Evolutionary conservation across 1,140 invertebrate genomes (phyloP).

Genomic region (Periplaneta americana): DNA sequence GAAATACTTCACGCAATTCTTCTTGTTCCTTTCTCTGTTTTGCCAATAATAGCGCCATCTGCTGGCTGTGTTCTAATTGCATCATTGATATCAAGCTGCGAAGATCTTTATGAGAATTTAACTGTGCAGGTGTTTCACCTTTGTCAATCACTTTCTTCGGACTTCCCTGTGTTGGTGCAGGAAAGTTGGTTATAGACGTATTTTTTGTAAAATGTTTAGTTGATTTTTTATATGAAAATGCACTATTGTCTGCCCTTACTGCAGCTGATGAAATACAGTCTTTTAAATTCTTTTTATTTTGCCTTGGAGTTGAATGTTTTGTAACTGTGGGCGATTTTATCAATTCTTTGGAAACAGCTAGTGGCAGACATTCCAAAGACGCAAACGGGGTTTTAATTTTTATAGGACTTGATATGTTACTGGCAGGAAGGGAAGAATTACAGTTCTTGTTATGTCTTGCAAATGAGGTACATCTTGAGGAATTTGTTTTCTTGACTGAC

Average conservation of each 20-base stretch:
- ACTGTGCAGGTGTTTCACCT: neutral
- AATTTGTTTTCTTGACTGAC: neutral
- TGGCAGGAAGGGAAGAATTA: neutral
- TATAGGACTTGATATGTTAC: neutral
- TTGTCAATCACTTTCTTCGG: neutral
- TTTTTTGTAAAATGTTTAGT: neutral
- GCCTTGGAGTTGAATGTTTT: neutral
- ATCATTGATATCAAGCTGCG: conserved; percentile 33
- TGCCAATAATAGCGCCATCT: conserved; percentile 48
- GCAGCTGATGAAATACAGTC: neutral
- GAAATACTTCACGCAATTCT: conserved; percentile 50
- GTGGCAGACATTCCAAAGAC: neutral
- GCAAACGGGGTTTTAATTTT: neutral
- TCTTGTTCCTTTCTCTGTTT: conserved; percentile 52
- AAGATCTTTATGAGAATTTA: neutral
- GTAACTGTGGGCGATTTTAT: neutral
- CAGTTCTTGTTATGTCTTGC: neutral
- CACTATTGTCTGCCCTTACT: neutral
- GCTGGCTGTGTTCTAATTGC: conserved; percentile 50
- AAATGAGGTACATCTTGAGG: neutral
- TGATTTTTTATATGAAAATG: neutral
- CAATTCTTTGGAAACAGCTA: neutral
- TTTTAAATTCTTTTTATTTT: neutral
- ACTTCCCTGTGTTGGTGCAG: neutral
- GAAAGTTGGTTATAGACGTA: neutral